Evolutionary conservation across 2,888 invertebrate genomes (phyloP).

Genomic region (Hydriomena furcata): DNA sequence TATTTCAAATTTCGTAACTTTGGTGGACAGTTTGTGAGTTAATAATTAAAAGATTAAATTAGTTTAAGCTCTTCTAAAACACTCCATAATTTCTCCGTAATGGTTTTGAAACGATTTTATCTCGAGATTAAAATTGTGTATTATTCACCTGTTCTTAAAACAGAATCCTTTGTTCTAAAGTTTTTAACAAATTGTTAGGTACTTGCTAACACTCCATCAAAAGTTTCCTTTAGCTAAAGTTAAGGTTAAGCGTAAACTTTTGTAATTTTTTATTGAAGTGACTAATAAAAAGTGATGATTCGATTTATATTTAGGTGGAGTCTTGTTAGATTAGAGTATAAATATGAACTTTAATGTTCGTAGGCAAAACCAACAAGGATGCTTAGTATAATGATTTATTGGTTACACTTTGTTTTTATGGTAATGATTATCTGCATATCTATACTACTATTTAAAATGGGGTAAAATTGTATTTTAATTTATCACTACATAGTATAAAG

Average conservation of each 20-base stretch:
- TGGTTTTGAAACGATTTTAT: conserved; percentile 20
- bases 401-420: no score
- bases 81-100: conserved; percentile 25
- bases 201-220: background rate
- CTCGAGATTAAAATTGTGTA: conserved; percentile 23
- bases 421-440: no score
- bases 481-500: no score
- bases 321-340: no score
- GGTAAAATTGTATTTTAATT: no score
- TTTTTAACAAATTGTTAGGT: conserved; percentile 8
- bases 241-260: background rate
- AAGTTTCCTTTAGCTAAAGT: background rate
- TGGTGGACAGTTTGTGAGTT: conserved; percentile 31
- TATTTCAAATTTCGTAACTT: conserved; percentile 28
- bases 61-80: conserved; percentile 31
- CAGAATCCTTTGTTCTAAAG: conserved; percentile 5
- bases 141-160: conserved; percentile 14
- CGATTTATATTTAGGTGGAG: no score
- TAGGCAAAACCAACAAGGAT: no score
- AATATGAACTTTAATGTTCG: no score
- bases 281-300: no score
- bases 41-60: conserved; percentile 34
- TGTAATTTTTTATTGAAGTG: background rate
- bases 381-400: no score
- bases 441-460: no score